phyloP scores from a whole-genome alignment of 2,888 invertebrate species.

The Diaprepes abbreviatus region DNA sequence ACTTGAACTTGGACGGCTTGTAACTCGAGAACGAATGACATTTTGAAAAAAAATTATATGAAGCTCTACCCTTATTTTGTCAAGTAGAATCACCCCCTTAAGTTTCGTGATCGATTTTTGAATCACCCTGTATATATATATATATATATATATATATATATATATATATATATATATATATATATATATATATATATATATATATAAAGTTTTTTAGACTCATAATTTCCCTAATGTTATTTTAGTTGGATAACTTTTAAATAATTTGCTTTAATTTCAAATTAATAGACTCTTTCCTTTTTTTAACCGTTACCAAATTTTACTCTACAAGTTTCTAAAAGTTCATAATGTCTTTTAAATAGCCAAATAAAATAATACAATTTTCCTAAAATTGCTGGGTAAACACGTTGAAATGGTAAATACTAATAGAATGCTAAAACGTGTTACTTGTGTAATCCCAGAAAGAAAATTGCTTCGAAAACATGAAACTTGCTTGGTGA shows the following conservation, averaged over 20 bases:
- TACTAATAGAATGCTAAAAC: background rate
- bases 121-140: too few species aligned
- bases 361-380: background rate
- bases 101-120: too few species aligned
- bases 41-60: too few species aligned
- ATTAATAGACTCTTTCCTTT: background rate
- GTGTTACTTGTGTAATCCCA: background rate
- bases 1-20: too few species aligned
- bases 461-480: background rate
- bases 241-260: background rate
- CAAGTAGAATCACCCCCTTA: too few species aligned
- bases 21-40: too few species aligned
- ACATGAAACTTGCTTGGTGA: background rate
- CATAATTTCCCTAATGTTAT: background rate
- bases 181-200: too few species aligned
- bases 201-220: too few species aligned
- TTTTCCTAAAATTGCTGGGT: constrained; percentile 1
- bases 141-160: too few species aligned
- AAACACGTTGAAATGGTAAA: constrained; percentile 2
- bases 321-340: background rate
- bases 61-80: too few species aligned
- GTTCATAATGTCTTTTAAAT: constrained; percentile 4
- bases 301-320: background rate
- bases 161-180: too few species aligned
- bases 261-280: background rate